Evolutionary conservation across 2,888 invertebrate genomes (phyloP).

Genomic region (Cetonia aurata): DNA sequence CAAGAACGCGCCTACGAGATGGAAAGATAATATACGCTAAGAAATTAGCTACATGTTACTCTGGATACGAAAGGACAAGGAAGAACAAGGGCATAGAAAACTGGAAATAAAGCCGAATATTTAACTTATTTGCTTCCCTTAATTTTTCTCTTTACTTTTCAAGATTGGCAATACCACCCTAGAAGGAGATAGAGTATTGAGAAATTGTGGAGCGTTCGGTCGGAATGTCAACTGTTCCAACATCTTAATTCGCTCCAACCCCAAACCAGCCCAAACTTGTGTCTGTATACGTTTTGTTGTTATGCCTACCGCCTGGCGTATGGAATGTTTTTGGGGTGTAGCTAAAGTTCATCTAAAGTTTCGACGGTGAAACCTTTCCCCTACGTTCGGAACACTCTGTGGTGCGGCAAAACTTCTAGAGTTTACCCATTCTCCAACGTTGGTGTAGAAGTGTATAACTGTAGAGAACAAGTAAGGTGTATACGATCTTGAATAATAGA

Average conservation of each 20-base stretch:
- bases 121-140: neutral
- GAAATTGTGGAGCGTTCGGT: neutral
- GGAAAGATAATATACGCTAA: conserved; percentile 12
- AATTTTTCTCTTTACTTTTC: neutral
- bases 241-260: neutral
- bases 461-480: conserved; percentile 5
- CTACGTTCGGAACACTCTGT: conserved; percentile 5
- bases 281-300: neutral
- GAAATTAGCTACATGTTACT: conserved; percentile 8
- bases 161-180: neutral
- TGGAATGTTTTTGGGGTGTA: neutral
- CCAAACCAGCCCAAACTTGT: too few species aligned
- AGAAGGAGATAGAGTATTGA: too few species aligned
- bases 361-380: neutral
- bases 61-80: neutral
- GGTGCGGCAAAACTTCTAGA: conserved; percentile 8
- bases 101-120: neutral
- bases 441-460: too few species aligned
- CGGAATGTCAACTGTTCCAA: conserved; percentile 9
- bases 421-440: conserved; percentile 2
- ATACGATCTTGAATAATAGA: neutral
- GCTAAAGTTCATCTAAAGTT: conserved; percentile 13
- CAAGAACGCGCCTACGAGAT: neutral
- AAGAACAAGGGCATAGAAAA: neutral
- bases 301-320: neutral